Base-by-base conservation (phyloP, 2,888 invertebrate genomes). In the Empis livida region DNA sequence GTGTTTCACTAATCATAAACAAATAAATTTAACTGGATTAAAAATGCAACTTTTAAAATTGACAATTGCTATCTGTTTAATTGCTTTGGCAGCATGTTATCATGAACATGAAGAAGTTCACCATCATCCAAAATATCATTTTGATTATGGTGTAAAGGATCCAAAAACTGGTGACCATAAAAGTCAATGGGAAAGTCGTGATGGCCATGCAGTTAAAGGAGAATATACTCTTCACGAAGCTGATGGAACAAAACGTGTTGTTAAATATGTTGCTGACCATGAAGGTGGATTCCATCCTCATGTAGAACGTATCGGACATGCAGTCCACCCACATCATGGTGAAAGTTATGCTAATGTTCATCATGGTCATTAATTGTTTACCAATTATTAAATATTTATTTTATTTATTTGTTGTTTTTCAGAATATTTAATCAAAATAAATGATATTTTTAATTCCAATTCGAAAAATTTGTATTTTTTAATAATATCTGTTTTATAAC, bases 141-240 rank as follows among this genome's bases (percentile, higher is more conserved):
- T 68, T 51, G 68, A 72, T 52, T 73, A 72, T 53, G 72, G 71
- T 3, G 73, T 73, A n/a, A 67, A 71, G 52, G 72, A 72, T 49
- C 59, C 64, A 2, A 71, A 72, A 35, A 72, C 72, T 2, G 72
- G 72, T 2, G 73, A 72, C 47, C 63, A 68, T 17, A 73, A 73
- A 55, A 67, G 66, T 49, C 71, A 71, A 53, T 67, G 70, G 62
- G 75, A 75, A 57, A 64, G 70, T 37, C 67, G 74, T 35, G 71
- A 74, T 55, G 75, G 75, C 17, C 74, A 73, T 56, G 59, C 61
- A 49, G 75, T 75, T 5, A 74, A 74, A 53, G 66, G 66, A 60
- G 55, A 47, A 31, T 75, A 75, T 54, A 67, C 69, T 2, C 58
- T 75, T 6, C 70, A 73, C 51, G 71, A 72, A 57, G 60, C 72